Base-by-base conservation (phyloP, 1,140 invertebrate species). In the Oscheius sp. region DNA sequence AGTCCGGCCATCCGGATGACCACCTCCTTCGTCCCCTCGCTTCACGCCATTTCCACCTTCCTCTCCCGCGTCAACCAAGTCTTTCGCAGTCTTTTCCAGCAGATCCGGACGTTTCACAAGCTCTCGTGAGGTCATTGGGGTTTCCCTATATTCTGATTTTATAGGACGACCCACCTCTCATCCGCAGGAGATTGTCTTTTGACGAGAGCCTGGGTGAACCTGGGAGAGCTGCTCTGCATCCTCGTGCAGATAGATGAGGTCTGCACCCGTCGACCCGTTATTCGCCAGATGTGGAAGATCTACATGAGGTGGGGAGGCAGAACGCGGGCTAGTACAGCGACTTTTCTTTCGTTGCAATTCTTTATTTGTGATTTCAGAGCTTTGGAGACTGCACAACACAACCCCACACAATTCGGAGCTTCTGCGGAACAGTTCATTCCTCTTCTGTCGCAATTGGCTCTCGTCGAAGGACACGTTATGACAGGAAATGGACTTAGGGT, bases 371-470 rank as follows among this genome's bases (percentile, higher is more conserved):
- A 91, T 77, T 87, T 89, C 79, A 87, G 89, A 78, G 88, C 90
- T 82, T 86, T 92, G 1, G 88, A 88, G 66, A 89, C 89, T 20
- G 88, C 91, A 1, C 87, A 89, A 52, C 89, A 90, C 76, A 90
- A 91, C 85, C 88, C 89, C 26, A 79, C 82, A 1, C 88, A 89
- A 79, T 91, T 90, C 81, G 86, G 87, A 18, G 84, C 90, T 29
- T 80, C 87, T 1, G 79, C 86, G 52, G 86, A 77, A 4, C 87
- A 88, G 73, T 81, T 92, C 7, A 81, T 87, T 32, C 88, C 86
- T 2, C 88, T 92, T 77, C 90, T 91, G 78, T 89, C 89, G 77
- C 81, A 91, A 3, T 85, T 92, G 42, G 88, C 87, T 74, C 87
- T 88, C 69, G 80, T 92, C 4, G 90, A 92, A 75, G 86, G 86